Evolutionary conservation across 2,113 vertebrate genomes (phyloP), one percentile per base, ranked within the genome.

Genomic region (Machaerirhynchus nigripectus): DNA sequence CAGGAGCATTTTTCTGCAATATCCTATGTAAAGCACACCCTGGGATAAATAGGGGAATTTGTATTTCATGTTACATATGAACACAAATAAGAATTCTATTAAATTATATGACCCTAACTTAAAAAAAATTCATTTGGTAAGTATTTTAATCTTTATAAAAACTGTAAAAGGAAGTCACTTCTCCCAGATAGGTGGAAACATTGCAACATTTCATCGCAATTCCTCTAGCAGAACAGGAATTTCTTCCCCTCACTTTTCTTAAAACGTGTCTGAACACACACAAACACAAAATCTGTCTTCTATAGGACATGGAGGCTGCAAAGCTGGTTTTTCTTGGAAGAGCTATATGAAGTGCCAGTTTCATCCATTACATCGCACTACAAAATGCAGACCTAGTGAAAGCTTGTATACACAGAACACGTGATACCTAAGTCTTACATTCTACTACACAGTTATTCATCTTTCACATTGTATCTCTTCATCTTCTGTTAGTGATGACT

Each of bases 21-120:
- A 49, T 4, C 2, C 15, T 75, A 13, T 0, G 0, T 65, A 57
- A 84, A 67, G 16, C 7, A 56, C 27, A 84, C 44, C 3, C 6
- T 18, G 6, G 23, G 26, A 83, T 46, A 74, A 83, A 60, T 1
- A 4, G 6, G 3, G 11, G 18, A 70, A 74, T 65, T 78, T 42
- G 39, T 4, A 68, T 42, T 63, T 50, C 30, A 69, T 40, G 30
- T 67, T 86, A 89, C 28, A 46, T 11, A 40, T 33, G 2, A 56
- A 14, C 14, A 78, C 6, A 46, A 59, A 56, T 8, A 40, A 44
- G 70, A 64, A 68, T 4, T 2, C 4, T 15, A 39, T 35, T 35
- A 22, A 55, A 71, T 76, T 35, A 35, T 6, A 60, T 1, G 8
- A 7, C 22, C 16, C 17, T 26, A 8, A 5, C 16, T 49, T 49